A percentile compares a stretch with the other conserved stretches of the same genome.
These are phyloP conservation scores for Upupa epops DNA, from an alignment of 2,113 vertebrate species.

Conservation along the genomic window DNA sequence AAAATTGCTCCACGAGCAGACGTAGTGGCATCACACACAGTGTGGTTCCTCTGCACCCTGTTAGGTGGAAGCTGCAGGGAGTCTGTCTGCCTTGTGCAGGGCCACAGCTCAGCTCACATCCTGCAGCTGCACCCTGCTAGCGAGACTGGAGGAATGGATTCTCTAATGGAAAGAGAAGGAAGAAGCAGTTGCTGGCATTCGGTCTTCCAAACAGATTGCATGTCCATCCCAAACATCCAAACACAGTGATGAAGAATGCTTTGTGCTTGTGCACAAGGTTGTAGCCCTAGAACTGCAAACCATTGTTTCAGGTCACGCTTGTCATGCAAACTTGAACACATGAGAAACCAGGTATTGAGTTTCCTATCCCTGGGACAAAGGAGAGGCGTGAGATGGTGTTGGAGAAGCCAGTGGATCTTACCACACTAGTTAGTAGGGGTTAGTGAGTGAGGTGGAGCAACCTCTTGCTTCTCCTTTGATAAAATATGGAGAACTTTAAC, in stretches of 20 bases:
- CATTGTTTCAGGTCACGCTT: background rate
- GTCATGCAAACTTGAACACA: background rate
- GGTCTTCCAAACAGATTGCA: background rate
- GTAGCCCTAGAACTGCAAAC: background rate
- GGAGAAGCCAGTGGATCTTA: background rate
- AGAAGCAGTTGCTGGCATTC: background rate
- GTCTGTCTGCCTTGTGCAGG: background rate
- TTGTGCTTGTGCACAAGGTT: background rate
- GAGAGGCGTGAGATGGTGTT: background rate
- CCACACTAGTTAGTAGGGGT: background rate
- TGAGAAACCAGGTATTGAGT: background rate
- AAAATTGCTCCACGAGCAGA: background rate
- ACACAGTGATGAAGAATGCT: background rate
- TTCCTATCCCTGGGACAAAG: background rate
- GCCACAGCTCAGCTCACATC: fast-evolving
- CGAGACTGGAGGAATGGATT: background rate
- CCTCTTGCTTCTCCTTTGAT: background rate
- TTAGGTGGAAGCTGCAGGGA: background rate
- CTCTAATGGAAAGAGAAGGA: background rate
- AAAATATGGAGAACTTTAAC: background rate
- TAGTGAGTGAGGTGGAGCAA: background rate
- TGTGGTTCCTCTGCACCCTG: background rate
- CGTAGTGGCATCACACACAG: fast-evolving
- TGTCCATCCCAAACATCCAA: background rate
- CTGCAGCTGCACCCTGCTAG: background rate